Evolutionary conservation across 2,888 invertebrate species (phyloP), one percentile per base, ranked within the genome.

Genomic region (Cerastoderma edule): DNA sequence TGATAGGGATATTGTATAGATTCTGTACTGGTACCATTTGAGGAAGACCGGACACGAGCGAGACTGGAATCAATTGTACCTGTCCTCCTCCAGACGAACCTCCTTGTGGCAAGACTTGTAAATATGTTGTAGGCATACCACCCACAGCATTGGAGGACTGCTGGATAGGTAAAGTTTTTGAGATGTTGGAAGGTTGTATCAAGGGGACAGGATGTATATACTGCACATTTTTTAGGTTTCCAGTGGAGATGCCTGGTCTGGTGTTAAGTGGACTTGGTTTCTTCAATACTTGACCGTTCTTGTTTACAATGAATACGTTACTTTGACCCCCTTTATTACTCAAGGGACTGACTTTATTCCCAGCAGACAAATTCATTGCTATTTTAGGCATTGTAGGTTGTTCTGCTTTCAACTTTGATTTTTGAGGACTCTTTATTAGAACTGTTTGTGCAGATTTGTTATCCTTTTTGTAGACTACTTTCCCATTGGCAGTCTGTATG

Each of bases 61-160:
- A 32, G 10, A 66, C 66, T 8, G 66, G 66, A 33, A 66, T 50
- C 27, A 66, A 32, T 30, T 66, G 66, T 30, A 66, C 22, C 0
- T 30, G 50, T 27, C 39, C 60, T 10, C 39, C 39, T 27, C 60
- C 60, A 22, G 33, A 24, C 19, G 24, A 22, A 10, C 33, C 33
- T 2, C 60, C 39, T 33, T 19, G 60, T 24, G 39, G 60, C 8
- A 60, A 6, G 6, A 39, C 24, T 60, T 39, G 39, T n/a, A 60
- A 60, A 35, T n/a, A 39, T 50, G 50, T 50, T 50, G 50, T 10
- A 50, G 50, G 50, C 24, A 50, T 50, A 1, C 4, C 22, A 13
- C 50, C 50, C 27, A 10, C 22, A 10, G 22, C 22, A 50, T n/a
- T n/a, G n/a, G 50, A 50, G 10, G 19, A 2, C 10, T n/a, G n/a